Evolutionary conservation across 2,797 vertebrate species (phyloP), one percentile per base, ranked within the genome.

Genomic region (Siniperca scherzeri): DNA sequence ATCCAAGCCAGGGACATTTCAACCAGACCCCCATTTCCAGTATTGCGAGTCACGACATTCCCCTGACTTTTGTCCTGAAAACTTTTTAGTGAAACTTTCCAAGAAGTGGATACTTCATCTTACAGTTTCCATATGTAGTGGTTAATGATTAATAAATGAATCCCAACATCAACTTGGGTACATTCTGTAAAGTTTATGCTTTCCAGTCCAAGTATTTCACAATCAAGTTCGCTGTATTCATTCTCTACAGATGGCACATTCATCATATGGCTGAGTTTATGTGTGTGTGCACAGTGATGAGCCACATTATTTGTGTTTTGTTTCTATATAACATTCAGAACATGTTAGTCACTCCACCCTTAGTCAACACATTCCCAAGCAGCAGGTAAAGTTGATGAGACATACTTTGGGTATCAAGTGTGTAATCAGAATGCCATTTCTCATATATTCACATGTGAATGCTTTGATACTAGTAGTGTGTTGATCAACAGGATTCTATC

Each of bases 1-100:
- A 87, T 81, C 60, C 74, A 60, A 70, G 91, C 77, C 80, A 76
- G 78, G 81, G 67, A 93, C 93, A 92, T 87, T 88, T 83, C 68
- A 78, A 80, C 76, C 83, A 85, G 74, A 89, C 30, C 74, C 84
- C 64, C 42, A 21, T 80, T 80, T 76, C 74, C 67, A 85, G 70
- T 21, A 42, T 19, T 0, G 65, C 19, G 78, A 93, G 90, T 93
- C 93, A 93, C 80, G 77, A 93, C 81, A 53, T 82, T 80, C 69
- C 59, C 30, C 10, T 44, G 62, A 81, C 60, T 87, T 80, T 78
- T 53, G 33, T 67, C 53, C 52, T 14, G 44, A 78, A 74, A 91
- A 88, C 38, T 80, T 91, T 81, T 77, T 3, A 8, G 21, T 36
- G 25, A 38, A 86, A 90, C 82, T 84, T 88, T 78, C 36, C 21